These are phyloP conservation scores for Apis mellifera DNA, from an alignment of 1,140 invertebrate genomes.

Conservation along the genomic window Amel_HAv3.1 CM009942.2:5757501-5758000, in stretches of 20 bases:
- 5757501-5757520: not conserved
- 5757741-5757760: conserved; percentile 67
- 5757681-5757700: no score
- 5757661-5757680: not conserved
- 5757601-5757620: not conserved
- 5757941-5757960: not conserved
- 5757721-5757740: conserved; percentile 12
- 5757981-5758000: not conserved
- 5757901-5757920: conserved; percentile 32
- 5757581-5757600: not conserved
- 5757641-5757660: not conserved
- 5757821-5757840: conserved; percentile 76
- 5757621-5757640: not conserved
- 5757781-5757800: conserved; percentile 75
- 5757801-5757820: conserved; percentile 77
- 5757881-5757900: conserved; percentile 29
- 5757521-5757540: no score
- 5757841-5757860: conserved; percentile 77
- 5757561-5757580: not conserved
- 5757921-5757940: not conserved
- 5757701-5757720: not conserved
- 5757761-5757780: conserved; percentile 74
- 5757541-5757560: no score
- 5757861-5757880: conserved; percentile 64
- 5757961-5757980: not conserved